Evolutionary conservation across 2,888 invertebrate genomes (phyloP), one percentile per base, ranked within the genome.

Genomic region (Erebia epiphron): DNA sequence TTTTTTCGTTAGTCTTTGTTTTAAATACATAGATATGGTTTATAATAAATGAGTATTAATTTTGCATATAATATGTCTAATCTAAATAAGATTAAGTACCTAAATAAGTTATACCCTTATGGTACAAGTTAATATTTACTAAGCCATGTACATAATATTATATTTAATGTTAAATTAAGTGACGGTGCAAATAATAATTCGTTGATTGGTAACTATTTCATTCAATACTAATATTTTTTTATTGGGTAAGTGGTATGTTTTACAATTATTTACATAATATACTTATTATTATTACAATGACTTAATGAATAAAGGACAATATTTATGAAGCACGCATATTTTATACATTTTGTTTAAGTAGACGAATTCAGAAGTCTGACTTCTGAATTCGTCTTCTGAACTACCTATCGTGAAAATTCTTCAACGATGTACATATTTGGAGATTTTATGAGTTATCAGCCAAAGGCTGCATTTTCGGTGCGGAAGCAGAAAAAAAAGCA

Each of bases 61-160:
- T 11, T 11, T 46, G 46, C 11, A 46, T 11, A 46, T 11, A 46
- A n/a, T n/a, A n/a, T n/a, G n/a, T n/a, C n/a, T 10, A 46, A 43
- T 43, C 10, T 43, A 10, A 43, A 50, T 26, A 26, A 50, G n/a
- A 50, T 50, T 50, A 50, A 50, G 2, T 50, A 7, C n/a, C 50
- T n/a, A 14, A 16, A n/a, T 35, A 35, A 52, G 4, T 3, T 46
- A 10, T 46, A 46, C 2, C 2, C 8, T 46, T 46, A 46, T 9
- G 46, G 11, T 13, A 46, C 43, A 43, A 46, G 52, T n/a, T 14
- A 7, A 52, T 16, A 52, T 52, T 52, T 1, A n/a, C 49, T 50
- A 63, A 63, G 69, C 67, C 72, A 72, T 72, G 69, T 61, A 71
- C 64, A 54, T 43, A 57, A 13, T 16, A 46, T 46, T 46, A 2